Conservation (phyloP, 1,140 invertebrate genomes). For the Drosophila parvula region DNA sequence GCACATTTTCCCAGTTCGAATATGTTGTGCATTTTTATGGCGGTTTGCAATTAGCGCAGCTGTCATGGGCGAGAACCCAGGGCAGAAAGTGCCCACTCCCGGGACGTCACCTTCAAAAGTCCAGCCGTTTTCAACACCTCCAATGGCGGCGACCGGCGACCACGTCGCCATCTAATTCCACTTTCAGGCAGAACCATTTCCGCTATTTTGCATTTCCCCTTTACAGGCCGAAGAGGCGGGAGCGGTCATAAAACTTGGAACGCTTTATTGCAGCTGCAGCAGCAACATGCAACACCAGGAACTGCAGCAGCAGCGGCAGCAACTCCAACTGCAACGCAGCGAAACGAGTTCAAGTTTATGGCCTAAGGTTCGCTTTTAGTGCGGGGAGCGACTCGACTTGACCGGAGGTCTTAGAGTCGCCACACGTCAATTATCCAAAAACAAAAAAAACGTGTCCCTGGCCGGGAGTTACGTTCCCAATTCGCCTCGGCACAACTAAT, state of each 20-base stretch:
- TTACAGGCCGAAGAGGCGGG: conserved; percentile 12
- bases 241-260: conserved; percentile 53
- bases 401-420: conserved; percentile 59
- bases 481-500: conserved; percentile 34
- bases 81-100: conserved; percentile 30
- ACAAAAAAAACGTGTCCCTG: conserved; percentile 13
- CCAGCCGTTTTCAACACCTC: conserved; percentile 72
- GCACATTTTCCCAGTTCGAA: conserved; percentile 31
- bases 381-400: conserved; percentile 10
- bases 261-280: conserved; percentile 56
- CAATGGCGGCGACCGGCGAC: conserved; percentile 33
- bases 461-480: conserved; percentile 20
- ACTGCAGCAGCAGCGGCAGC: conserved; percentile 13
- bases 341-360: conserved; percentile 80
- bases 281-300: conserved; percentile 11
- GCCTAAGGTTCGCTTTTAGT: conserved; percentile 42
- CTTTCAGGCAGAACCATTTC: conserved; percentile 71
- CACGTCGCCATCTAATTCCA: conserved; percentile 48
- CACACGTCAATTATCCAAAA: conserved; percentile 70
- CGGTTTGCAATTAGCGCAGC: conserved; percentile 71
- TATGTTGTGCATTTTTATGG: conserved; percentile 74
- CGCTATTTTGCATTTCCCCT: conserved; percentile 72
- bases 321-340: conserved; percentile 50
- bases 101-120: conserved; percentile 34
- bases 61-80: conserved; percentile 47